Evolutionary conservation across 2,888 invertebrate species (phyloP), one percentile per base, ranked within the genome.

Genomic region (Tethea ocularis): DNA sequence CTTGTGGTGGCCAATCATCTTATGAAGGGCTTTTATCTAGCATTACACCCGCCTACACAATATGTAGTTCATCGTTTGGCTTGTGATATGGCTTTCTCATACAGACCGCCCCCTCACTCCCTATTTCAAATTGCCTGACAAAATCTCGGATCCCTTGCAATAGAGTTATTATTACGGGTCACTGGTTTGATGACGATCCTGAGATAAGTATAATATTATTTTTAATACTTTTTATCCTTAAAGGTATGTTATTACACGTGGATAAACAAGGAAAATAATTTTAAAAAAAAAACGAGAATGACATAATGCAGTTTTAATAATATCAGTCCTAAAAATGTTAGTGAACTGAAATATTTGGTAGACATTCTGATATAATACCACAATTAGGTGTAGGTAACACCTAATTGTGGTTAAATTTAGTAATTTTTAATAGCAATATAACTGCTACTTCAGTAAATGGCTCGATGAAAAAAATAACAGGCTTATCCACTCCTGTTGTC

Each of bases 121-220:
- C 76, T 78, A 77, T 77, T 72, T 82, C 72, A 88, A 89, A 89
- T 89, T 84, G 86, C 80, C 83, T 79, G 83, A 77, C 82, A 82
- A 86, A 87, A 89, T 86, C 79, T 82, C 83, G 75, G 77, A 80
- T 80, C 85, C 87, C 86, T 89, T 87, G 75, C 81, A 82, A 87
- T 87, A 78, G 81, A 83, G 84, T 87, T 89, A 85, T 89, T 91
- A 88, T 87, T 86, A 82, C 85, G 86, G 87, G 75, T 78, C 83
- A 81, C 78, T 86, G 87, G 85, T 87, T 89, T 87, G 79, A 86
- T 84, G 82, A 84, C 80, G 78, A 82, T 79, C 69, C 71, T 68
- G 46, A n/a, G 68, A 64, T 61, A 60, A 66, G 60, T 68, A 64
- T 68, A 66, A 65, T 62, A 63, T 74, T 67, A 64, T 63, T 67